Evolutionary conservation across 53 echinoderm and acorn worm species (phyloP).

Genomic region (Zoroaster sp.): DNA sequence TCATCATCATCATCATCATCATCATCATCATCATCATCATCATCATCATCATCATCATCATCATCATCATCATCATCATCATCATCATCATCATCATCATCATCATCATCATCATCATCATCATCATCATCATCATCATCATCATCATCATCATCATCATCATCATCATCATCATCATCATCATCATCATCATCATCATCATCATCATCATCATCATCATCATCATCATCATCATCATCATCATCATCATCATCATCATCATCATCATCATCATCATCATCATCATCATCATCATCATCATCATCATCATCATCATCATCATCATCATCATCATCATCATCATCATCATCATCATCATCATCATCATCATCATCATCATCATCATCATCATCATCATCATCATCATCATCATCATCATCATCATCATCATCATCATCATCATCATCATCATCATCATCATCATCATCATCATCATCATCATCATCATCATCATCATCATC

Average conservation of each 20-base stretch:
- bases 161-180: not conserved
- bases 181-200: not conserved
- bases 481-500: not conserved
- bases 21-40: not conserved
- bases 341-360: not conserved
- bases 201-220: not conserved
- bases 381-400: not conserved
- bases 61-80: not conserved
- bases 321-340: not conserved
- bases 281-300: not conserved
- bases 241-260: not conserved
- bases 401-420: not conserved
- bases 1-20: not conserved
- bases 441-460: not conserved
- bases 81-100: not conserved
- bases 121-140: not conserved
- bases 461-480: not conserved
- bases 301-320: not conserved
- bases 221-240: not conserved
- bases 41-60: not conserved
- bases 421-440: not conserved
- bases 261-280: not conserved
- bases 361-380: not conserved
- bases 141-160: not conserved
- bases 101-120: not conserved